A percentile compares a stretch with the other conserved stretches of the same genome.
phyloP scores from a whole-genome alignment of 1,140 invertebrate species.

The Antheraea mylitta region DNA sequence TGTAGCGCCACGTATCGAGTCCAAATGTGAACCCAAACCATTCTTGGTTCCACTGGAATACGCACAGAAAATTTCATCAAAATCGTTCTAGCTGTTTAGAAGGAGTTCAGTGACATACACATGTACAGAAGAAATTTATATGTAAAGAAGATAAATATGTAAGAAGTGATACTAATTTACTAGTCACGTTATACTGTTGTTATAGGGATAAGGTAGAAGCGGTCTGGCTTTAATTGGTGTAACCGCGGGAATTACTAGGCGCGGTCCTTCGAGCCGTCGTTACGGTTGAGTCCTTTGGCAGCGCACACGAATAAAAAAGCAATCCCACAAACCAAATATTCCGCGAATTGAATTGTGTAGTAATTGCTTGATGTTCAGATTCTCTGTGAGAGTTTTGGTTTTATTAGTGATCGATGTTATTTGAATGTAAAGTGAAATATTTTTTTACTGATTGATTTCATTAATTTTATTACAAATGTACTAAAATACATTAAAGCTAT shows the following conservation, averaged over 20 bases:
- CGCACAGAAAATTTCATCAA: no score
- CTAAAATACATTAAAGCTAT: not conserved
- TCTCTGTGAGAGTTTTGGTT: not conserved
- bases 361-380: conserved; percentile 8
- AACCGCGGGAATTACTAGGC: conserved; percentile 26
- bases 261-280: conserved; percentile 20
- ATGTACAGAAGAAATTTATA: no score
- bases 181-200: not conserved
- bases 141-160: no score
- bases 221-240: conserved; percentile 23
- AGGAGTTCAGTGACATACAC: no score
- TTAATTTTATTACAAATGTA: not conserved
- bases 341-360: not conserved
- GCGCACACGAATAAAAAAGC: conserved; percentile 21
- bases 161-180: not conserved
- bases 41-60: no score
- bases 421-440: not conserved
- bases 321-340: conserved; percentile 7
- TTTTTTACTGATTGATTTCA: not conserved
- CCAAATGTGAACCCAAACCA: no score
- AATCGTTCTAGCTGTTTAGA: no score
- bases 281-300: conserved; percentile 24
- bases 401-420: not conserved
- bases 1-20: no score
- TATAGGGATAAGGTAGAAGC: not conserved